These are phyloP conservation scores for Pachyramphus minor DNA, from an alignment of 2,113 vertebrate genomes.

Conservation along the genomic window DNA sequence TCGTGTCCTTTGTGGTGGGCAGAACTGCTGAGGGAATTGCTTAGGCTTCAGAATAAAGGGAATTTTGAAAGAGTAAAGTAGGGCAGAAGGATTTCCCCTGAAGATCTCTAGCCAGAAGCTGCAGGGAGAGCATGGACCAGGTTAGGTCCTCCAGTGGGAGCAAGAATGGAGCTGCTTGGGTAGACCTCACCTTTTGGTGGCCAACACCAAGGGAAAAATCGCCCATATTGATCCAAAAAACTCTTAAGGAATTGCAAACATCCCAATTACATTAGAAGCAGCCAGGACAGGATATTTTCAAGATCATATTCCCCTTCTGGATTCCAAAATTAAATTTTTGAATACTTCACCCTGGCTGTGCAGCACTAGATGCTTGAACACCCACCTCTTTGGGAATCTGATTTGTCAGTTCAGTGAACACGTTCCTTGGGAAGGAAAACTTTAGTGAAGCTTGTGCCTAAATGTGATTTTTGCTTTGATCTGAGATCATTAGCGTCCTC, in stretches of 20 bases:
- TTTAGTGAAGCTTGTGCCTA: background rate
- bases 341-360: background rate
- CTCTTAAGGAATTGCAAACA: background rate
- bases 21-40: background rate
- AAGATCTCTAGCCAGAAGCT: background rate
- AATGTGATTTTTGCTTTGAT: background rate
- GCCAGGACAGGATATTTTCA: background rate
- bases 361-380: rapidly evolving
- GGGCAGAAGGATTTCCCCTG: background rate
- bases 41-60: background rate
- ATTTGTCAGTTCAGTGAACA: background rate
- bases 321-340: background rate
- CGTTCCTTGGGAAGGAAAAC: background rate
- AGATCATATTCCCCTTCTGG: background rate
- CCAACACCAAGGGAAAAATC: background rate
- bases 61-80: background rate
- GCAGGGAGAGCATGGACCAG: background rate
- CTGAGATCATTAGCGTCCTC: background rate
- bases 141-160: background rate
- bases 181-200: background rate
- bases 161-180: background rate
- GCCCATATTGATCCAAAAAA: background rate
- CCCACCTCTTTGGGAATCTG: background rate
- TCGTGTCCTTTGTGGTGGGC: background rate
- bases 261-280: background rate